phyloP scores from a whole-genome alignment of 2,888 invertebrate species.

The Polydrusus tereticollis region DNA sequence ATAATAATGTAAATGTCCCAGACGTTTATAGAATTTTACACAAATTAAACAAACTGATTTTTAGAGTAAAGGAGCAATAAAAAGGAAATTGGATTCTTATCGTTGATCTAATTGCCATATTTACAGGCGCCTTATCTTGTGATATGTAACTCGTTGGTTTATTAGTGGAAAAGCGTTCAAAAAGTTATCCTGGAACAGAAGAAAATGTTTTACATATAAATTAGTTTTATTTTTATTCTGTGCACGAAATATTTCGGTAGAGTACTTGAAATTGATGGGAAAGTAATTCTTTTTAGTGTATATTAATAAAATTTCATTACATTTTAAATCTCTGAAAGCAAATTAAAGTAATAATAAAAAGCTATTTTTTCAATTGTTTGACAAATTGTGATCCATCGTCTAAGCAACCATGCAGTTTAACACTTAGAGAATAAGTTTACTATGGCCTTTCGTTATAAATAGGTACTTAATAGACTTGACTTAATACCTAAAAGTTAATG shows the following conservation, averaged over 20 bases:
- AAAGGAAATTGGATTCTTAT: slow-evolving; percentile 48
- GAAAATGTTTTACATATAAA: slow-evolving; percentile 23
- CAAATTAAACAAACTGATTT: slow-evolving; percentile 34
- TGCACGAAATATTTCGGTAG: background rate
- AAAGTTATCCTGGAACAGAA: slow-evolving; percentile 13
- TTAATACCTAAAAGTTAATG: no score
- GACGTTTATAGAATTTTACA: slow-evolving; percentile 17
- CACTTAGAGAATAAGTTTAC: no score
- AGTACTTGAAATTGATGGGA: background rate
- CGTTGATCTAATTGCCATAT: slow-evolving; percentile 45
- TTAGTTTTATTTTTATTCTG: slow-evolving; percentile 3
- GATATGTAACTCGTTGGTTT: slow-evolving; percentile 16
- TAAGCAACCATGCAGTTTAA: no score
- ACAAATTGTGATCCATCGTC: no score
- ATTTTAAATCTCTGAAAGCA: no score
- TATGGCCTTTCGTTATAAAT: no score
- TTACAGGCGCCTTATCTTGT: slow-evolving; percentile 33
- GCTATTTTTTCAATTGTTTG: no score
- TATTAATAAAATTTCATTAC: no score
- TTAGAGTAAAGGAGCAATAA: slow-evolving; percentile 24
- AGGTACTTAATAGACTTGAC: no score
- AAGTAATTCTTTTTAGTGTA: background rate
- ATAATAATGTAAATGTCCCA: slow-evolving; percentile 17
- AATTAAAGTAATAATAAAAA: no score
- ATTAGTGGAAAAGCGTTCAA: slow-evolving; percentile 18